Conservation (phyloP, 2,113 vertebrate species). For the Heloderma charlesbogerti region DNA sequence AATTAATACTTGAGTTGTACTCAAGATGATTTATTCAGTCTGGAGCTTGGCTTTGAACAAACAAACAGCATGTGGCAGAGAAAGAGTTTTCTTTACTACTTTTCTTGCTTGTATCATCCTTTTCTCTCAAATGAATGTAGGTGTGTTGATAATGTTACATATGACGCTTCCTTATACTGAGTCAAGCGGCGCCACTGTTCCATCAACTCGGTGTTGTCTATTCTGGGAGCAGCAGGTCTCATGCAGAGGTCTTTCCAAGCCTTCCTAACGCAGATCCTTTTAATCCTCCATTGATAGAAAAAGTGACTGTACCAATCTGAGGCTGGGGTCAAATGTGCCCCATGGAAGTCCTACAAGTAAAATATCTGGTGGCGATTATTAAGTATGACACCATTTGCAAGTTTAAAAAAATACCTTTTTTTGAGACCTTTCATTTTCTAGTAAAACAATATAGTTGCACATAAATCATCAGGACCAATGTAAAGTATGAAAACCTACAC, state of each 20-base stretch:
- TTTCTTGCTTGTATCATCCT: neutral
- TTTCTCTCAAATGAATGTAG: neutral
- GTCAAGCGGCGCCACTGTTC: neutral
- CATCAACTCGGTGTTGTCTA: too few relatives aligned
- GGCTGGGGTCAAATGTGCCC: neutral
- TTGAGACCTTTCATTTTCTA: too few relatives aligned
- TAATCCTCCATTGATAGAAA: neutral
- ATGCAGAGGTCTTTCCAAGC: neutral
- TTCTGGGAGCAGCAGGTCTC: neutral
- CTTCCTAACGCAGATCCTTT: neutral
- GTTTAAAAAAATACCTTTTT: too few relatives aligned
- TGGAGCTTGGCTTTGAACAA: constrained; percentile 60
- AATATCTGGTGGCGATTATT: neutral
- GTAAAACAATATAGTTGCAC: too few relatives aligned
- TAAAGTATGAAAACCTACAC: too few relatives aligned
- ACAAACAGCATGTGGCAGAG: neutral
- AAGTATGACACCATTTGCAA: too few relatives aligned
- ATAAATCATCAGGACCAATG: too few relatives aligned
- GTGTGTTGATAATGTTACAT: neutral
- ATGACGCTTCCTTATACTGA: neutral
- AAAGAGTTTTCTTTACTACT: constrained; percentile 33
- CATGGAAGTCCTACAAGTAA: neutral
- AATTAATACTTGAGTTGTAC: constrained; percentile 57
- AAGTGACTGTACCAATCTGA: neutral
- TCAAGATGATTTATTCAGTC: constrained; percentile 56